A percentile compares a stretch with the other conserved stretches of the same genome.
Conservation (phyloP, 2,888 invertebrate species). For the Ochropleura leucogaster region DNA sequence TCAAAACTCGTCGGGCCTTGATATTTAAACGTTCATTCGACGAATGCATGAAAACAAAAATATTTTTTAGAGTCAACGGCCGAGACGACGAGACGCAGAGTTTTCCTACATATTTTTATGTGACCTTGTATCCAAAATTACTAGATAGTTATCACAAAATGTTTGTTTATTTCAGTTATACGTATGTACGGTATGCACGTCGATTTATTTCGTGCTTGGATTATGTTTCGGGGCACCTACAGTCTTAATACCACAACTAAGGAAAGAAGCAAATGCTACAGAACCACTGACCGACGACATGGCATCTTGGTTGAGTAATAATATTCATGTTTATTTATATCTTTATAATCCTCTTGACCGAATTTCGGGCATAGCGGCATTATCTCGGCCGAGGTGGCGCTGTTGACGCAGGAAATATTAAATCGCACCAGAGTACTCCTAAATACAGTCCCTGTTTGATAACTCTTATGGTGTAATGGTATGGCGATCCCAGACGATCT, state of each 20-base stretch:
- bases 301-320: conserved; percentile 78
- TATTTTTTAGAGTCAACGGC: not conserved
- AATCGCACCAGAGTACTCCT: too few species aligned
- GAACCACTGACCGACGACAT: conserved; percentile 70
- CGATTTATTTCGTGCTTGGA: conserved; percentile 72
- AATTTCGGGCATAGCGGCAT: not conserved
- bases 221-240: conserved; percentile 75
- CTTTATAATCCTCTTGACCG: not conserved
- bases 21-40: not conserved
- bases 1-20: not conserved
- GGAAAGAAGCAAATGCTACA: conserved; percentile 70
- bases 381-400: not conserved
- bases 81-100: not conserved
- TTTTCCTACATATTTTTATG: not conserved
- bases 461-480: too few species aligned
- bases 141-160: not conserved
- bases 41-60: not conserved
- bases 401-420: not conserved
- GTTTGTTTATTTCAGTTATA: conserved; percentile 68
- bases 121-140: not conserved
- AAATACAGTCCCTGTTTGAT: not conserved
- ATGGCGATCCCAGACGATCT: not conserved
- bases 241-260: conserved; percentile 75
- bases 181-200: conserved; percentile 69
- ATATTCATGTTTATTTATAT: conserved; percentile 33